Conservation (phyloP, 1,140 invertebrate genomes). For the Megalonaias nervosa region DNA sequence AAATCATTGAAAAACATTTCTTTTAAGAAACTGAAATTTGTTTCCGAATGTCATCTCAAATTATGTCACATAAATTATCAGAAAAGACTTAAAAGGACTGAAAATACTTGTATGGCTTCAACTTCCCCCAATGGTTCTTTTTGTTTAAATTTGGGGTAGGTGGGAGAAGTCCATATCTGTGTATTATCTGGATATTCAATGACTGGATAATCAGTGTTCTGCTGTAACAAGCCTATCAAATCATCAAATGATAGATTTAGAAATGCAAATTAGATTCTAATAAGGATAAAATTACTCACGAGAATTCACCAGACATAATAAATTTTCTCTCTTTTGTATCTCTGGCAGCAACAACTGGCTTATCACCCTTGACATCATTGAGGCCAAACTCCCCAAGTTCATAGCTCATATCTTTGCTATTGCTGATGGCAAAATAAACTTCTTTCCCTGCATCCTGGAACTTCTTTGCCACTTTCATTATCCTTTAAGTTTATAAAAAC, state of each 20-base stretch:
- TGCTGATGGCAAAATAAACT: conserved; percentile 90
- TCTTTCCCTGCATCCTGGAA: conserved; percentile 77
- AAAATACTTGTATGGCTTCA: no score
- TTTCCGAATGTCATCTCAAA: no score
- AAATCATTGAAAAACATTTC: no score
- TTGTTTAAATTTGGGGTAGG: not conserved
- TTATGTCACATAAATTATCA: no score
- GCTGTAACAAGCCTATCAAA: no score
- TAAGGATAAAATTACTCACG: conserved; percentile 73
- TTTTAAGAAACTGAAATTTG: no score
- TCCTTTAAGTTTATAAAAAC: conserved; percentile 46
- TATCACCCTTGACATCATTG: conserved; percentile 85
- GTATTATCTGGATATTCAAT: conserved; percentile 1
- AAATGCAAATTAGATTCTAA: no score
- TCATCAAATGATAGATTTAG: no score
- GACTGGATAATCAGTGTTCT: not conserved
- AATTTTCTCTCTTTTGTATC: conserved; percentile 91
- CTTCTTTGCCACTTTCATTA: conserved; percentile 82
- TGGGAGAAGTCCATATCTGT: not conserved
- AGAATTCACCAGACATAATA: conserved; percentile 91
- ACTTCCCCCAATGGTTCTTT: no score
- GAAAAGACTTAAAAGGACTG: no score
- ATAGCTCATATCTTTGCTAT: conserved; percentile 79
- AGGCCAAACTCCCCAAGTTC: conserved; percentile 93
- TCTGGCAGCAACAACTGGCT: conserved; percentile 89